Base-by-base conservation (phyloP, 1,140 invertebrate species). In the Asobara japonica region DNA sequence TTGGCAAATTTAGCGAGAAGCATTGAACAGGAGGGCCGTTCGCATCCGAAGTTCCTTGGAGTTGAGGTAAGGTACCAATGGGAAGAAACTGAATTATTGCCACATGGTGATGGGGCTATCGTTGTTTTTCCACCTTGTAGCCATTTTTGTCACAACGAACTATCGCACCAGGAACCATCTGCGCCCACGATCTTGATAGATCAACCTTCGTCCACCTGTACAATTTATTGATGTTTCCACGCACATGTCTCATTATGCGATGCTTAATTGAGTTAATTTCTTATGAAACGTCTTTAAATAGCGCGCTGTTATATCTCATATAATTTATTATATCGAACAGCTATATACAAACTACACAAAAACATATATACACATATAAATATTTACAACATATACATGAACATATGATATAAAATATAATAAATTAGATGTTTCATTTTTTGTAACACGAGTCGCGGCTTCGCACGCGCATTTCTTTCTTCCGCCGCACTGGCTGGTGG, bases 1-100 rank as follows among this genome's bases (percentile, higher is more conserved):
- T 83, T 87, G 84, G 85, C 83, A 79, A 82, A 83, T 81, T 80
- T 86, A 81, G 79, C 78, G 65, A 78, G 71, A 75, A 71, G 69
- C 71, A 76, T 79, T 82, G 78, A 79, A 72, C 77, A 80, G 30
- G 65, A 68, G 31, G 18, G 31, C 56, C 75, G 72, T 75, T 75
- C 80, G 61, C 65, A 41, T 51, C 73, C 22, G 38, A 77, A 31
- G 65, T 77, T 72, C 27, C 48, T 68, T 31, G 75, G 69, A 71
- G 29, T 80, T 70, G 77, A 81, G 81, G 79, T 82, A 82, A 78
- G 77, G 69, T 18, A 7, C n/a, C 41, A 56, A 56, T 36, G 51
- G 51, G 18, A 51, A 51, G 8, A 2, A 51, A 56, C 18, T 18
- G 20, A 56, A 56, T 56, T 27, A 56, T 56, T 22, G 25, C 8